A percentile compares a stretch with the other conserved stretches of the same genome.
phyloP scores from a whole-genome alignment of 1,140 invertebrate genomes.

The Seison nebaliae region DNA sequence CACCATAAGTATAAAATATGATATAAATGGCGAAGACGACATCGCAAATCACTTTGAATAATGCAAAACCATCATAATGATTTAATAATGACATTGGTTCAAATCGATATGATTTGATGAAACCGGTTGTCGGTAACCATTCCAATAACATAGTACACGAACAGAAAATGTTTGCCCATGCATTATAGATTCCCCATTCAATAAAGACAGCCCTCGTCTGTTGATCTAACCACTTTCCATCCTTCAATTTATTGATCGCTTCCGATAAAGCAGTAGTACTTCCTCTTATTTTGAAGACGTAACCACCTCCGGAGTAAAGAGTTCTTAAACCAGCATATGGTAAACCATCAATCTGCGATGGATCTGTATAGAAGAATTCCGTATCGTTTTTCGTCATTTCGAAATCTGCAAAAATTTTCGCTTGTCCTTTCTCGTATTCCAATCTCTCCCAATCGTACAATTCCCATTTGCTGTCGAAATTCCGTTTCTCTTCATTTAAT shows the following conservation, averaged over 20 bases:
- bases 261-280: slow-evolving; percentile 19
- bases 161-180: slow-evolving; percentile 32
- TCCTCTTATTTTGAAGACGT: slow-evolving; percentile 30
- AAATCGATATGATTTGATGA: slow-evolving; percentile 30
- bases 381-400: no score
- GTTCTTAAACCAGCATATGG: slow-evolving; percentile 28
- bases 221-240: slow-evolving; percentile 32
- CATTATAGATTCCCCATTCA: slow-evolving; percentile 36
- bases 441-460: background rate
- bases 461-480: slow-evolving; percentile 1
- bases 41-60: slow-evolving; percentile 24
- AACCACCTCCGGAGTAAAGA: slow-evolving; percentile 34
- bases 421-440: background rate
- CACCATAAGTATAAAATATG: slow-evolving; percentile 30
- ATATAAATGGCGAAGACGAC: slow-evolving; percentile 27
- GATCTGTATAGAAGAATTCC: no score
- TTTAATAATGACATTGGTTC: slow-evolving; percentile 21
- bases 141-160: slow-evolving; percentile 31
- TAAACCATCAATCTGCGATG: slow-evolving; percentile 22
- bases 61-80: slow-evolving; percentile 21
- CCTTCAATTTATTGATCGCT: slow-evolving; percentile 23
- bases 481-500: slow-evolving; percentile 5
- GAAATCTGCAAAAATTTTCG: background rate
- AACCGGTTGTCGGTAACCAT: slow-evolving; percentile 30
- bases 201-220: slow-evolving; percentile 34